Evolutionary conservation across 2,888 invertebrate genomes (phyloP), one percentile per base, ranked within the genome.

Genomic region (Cancer borealis): DNA sequence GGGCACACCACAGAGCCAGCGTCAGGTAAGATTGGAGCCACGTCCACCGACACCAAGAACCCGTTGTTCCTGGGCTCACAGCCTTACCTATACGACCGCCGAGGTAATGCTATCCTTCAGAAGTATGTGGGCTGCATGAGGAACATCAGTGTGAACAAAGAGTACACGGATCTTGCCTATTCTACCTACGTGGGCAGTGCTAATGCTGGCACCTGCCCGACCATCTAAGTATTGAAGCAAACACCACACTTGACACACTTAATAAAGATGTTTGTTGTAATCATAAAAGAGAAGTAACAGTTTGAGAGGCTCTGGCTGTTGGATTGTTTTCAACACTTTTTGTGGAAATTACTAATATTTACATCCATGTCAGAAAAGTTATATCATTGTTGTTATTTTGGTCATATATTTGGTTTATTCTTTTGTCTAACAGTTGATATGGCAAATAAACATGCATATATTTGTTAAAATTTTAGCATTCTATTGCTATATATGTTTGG

Each of bases 1-100:
- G 98, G 98, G 12, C 97, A 97, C 94, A 97, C 98, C 96, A 97
- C 98, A 0, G 97, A 97, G 95, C 98, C 98, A 0, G 98, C 98
- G 2, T 96, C 96, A 6, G 98, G 98, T 6, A 96, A 96, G 49
- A 97, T 97, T 45, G 97, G 97, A 30, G 97, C 97, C 45, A 97
- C 97, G 0, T 97, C 98, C 0, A 98, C 98, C 0, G 97, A 97
- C 95, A 97, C 97, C 46, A 98, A 97, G 49, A 98, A 98, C 95
- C 98, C 99, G 0, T 97, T 99, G 60, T 99, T 98, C 97, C 97
- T 99, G 96, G 99, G 99, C 39, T 99, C 99, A 0, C 98, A 99
- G 96, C 98, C 98, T 1, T 97, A 97, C 93, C 96, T 96, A 4
- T 39, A 49, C 0, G 97, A 94, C 96, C 96, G 92, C 0, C 97